Conservation (phyloP, 2,888 invertebrate genomes). For the Anoncus sp. region DNA sequence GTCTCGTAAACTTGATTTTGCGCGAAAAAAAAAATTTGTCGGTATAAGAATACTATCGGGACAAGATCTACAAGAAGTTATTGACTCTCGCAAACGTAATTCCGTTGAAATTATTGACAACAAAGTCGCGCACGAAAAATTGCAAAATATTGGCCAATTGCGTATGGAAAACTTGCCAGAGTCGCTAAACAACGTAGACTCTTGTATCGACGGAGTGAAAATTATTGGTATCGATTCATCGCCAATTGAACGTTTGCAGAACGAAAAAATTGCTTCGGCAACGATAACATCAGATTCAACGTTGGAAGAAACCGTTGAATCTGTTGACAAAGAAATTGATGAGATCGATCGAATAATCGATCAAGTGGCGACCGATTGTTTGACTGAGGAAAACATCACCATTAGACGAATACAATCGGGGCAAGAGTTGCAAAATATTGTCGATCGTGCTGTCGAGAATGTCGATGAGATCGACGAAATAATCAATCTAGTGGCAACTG, state of each 20-base stretch:
- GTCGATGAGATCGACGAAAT: neutral
- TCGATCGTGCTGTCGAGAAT: neutral
- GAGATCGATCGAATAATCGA: neutral
- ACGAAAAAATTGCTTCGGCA: too few species aligned
- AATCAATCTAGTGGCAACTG: slow-evolving; percentile 5
- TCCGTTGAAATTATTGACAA: neutral
- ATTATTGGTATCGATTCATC: too few species aligned
- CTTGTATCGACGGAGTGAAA: too few species aligned
- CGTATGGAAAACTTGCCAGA: too few species aligned
- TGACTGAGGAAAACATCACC: neutral
- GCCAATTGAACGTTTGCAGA: too few species aligned
- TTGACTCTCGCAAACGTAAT: neutral
- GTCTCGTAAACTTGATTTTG: too few species aligned
- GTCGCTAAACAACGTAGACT: too few species aligned
- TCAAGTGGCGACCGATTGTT: neutral
- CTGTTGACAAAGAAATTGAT: neutral
- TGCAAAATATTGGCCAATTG: too few species aligned
- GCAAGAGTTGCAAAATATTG: neutral
- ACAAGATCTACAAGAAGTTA: slow-evolving; percentile 1
- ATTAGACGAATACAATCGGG: neutral
- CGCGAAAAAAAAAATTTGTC: slow-evolving; percentile 3
- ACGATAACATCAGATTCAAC: too few species aligned
- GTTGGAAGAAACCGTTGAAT: neutral
- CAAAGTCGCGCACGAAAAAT: too few species aligned
- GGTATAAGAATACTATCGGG: slow-evolving; percentile 15